Conservation (phyloP, 2,113 vertebrate genomes). For the Pithys albifrons region DNA sequence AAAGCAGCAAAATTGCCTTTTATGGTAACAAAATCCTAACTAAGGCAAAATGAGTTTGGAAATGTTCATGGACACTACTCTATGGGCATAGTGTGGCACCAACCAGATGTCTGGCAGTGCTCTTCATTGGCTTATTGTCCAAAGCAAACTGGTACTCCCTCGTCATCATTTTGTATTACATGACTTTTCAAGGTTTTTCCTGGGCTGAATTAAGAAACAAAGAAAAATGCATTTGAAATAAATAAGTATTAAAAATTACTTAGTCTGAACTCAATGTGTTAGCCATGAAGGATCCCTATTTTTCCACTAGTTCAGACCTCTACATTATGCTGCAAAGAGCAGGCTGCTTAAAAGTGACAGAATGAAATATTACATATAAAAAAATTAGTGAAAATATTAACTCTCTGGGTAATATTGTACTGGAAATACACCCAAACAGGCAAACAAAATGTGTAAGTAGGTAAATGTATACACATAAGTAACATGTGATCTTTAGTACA, state of each 20-base stretch:
- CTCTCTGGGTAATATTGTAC: neutral
- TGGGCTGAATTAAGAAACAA: neutral
- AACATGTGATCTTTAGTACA: neutral
- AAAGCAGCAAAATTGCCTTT: neutral
- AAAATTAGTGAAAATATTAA: neutral
- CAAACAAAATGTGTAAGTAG: neutral
- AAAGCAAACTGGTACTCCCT: neutral
- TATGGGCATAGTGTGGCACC: neutral
- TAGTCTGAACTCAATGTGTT: neutral
- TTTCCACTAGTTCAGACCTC: neutral
- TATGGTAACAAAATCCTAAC: neutral
- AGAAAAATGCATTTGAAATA: neutral
- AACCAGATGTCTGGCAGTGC: neutral
- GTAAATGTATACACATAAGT: neutral
- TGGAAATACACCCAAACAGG: neutral
- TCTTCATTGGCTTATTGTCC: neutral
- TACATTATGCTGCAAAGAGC: neutral
- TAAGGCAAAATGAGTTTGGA: neutral
- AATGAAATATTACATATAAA: neutral
- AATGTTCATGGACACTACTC: neutral
- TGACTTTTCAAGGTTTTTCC: neutral
- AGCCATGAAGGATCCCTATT: neutral
- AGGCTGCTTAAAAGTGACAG: neutral
- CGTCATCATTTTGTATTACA: neutral
- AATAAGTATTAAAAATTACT: neutral